Evolutionary conservation across 1,140 invertebrate species (phyloP).

Genomic region (Leptinotarsa lineolata): DNA sequence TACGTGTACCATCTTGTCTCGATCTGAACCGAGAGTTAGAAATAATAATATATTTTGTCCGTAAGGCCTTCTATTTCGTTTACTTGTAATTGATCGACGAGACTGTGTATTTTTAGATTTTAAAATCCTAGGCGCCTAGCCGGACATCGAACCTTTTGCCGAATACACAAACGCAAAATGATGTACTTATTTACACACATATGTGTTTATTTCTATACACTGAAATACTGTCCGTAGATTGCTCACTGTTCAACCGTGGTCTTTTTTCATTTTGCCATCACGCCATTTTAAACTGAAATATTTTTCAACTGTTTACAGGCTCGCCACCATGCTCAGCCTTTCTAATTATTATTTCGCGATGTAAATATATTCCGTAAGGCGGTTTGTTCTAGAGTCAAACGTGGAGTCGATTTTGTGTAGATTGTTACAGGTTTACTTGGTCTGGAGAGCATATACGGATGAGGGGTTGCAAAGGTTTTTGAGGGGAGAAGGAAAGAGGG

Average conservation of each 20-base stretch:
- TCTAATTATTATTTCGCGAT: too few species aligned
- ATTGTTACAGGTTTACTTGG: too few species aligned
- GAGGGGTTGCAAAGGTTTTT: too few species aligned
- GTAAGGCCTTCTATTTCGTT: conserved; percentile 51
- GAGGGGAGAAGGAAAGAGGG: too few species aligned
- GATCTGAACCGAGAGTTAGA: conserved; percentile 32
- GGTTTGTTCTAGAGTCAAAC: too few species aligned
- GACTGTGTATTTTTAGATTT: conserved; percentile 54
- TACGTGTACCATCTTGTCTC: background rate
- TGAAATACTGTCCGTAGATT: conserved; percentile 26
- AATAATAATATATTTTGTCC: conserved; percentile 50
- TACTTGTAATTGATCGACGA: conserved; percentile 52
- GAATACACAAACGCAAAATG: conserved; percentile 50
- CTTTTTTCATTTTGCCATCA: conserved; percentile 1
- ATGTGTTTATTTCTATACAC: conserved; percentile 42
- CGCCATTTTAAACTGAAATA: background rate
- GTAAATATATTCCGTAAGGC: too few species aligned
- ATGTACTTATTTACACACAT: conserved; percentile 48
- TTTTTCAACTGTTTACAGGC: background rate
- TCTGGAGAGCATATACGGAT: too few species aligned
- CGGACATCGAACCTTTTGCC: conserved; percentile 53
- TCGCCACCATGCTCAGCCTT: too few species aligned
- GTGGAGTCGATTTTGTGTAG: too few species aligned
- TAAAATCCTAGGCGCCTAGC: conserved; percentile 55
- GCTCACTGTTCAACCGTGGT: background rate